phyloP scores from a whole-genome alignment of 2,797 vertebrate genomes.

The Mus spretus region DNA sequence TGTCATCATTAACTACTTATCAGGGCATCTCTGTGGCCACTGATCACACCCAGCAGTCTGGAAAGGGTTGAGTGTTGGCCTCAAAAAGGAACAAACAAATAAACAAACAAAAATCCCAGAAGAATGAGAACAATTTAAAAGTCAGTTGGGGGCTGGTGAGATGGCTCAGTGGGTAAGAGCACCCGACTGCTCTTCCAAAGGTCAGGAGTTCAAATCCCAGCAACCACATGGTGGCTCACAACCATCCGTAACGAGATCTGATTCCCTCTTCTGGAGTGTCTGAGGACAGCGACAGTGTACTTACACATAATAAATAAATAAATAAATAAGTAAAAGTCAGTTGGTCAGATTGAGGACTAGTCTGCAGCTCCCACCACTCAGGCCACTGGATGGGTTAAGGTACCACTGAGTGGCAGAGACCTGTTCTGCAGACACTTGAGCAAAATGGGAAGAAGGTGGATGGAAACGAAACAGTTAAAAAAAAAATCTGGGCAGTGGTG shows the following conservation, averaged over 20 bases:
- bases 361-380: not conserved
- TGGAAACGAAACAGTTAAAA: not conserved
- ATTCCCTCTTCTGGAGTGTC: too few species aligned
- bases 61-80: not conserved
- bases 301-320: too few species aligned
- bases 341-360: not conserved
- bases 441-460: not conserved
- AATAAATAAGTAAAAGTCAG: too few species aligned
- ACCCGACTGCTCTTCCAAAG: too few species aligned
- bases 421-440: not conserved
- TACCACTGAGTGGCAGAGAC: not conserved
- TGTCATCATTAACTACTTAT: not conserved
- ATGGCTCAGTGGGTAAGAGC: too few species aligned
- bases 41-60: not conserved
- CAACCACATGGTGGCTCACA: too few species aligned
- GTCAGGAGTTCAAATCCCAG: too few species aligned
- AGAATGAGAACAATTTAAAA: not conserved
- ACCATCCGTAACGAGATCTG: too few species aligned
- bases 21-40: rapidly evolving
- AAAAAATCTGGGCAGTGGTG: not conserved
- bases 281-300: too few species aligned
- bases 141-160: too few species aligned
- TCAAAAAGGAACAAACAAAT: not conserved
- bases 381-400: not conserved
- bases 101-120: not conserved